Percentiles rank a stretch among this genome's conserved stretches.
Conservation (phyloP, 1,140 invertebrate genomes). For the Idris sp. region DNA sequence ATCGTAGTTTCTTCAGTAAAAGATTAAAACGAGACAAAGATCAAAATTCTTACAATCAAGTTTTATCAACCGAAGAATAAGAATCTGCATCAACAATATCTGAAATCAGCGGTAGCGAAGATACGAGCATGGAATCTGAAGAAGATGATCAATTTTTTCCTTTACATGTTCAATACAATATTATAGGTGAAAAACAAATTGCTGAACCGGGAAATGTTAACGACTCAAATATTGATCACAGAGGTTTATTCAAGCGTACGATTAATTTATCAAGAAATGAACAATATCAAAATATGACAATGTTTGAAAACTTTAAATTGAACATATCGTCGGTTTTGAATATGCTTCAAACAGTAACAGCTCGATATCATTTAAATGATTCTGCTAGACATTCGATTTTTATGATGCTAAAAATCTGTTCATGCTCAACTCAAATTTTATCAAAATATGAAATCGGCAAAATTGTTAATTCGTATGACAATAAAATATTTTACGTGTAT, state of each 20-base stretch:
- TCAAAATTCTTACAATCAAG: too few species aligned
- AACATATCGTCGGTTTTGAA: not conserved
- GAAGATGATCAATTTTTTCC: too few species aligned
- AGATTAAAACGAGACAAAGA: too few species aligned
- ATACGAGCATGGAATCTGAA: too few species aligned
- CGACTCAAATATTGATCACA: not conserved
- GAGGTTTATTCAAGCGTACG: not conserved
- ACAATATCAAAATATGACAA: not conserved
- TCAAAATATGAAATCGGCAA: conserved; percentile 5
- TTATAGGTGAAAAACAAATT: too few species aligned
- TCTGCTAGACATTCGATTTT: not conserved
- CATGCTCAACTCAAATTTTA: not conserved
- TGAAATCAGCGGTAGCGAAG: too few species aligned
- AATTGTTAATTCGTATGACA: conserved; percentile 2
- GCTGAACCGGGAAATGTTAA: too few species aligned
- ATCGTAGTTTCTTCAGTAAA: too few species aligned
- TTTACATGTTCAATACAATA: too few species aligned
- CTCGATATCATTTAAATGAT: conserved; percentile 2
- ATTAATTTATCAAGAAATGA: not conserved
- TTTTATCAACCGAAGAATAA: too few species aligned
- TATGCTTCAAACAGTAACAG: conserved; percentile 1
- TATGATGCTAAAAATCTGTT: not conserved
- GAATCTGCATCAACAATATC: too few species aligned
- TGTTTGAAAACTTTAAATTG: conserved; percentile 1
- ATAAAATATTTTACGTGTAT: conserved; percentile 3